Conservation (phyloP, 1,140 invertebrate species). For the Lethrus apterus region DNA sequence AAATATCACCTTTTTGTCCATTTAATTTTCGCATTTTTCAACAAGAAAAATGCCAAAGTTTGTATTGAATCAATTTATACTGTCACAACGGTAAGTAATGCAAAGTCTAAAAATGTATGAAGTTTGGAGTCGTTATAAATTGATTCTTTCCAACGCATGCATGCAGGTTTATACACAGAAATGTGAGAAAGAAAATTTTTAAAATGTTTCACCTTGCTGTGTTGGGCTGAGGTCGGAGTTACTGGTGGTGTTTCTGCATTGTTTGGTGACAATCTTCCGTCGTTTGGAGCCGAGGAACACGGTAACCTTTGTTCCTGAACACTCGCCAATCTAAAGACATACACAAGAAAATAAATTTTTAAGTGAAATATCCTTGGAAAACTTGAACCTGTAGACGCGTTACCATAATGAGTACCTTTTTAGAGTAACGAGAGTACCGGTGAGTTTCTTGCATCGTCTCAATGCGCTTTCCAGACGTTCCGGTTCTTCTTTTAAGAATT, state of each 20-base stretch:
- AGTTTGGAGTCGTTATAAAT: too few relatives aligned
- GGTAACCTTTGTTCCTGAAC: conserved; percentile 89
- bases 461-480: conserved; percentile 84
- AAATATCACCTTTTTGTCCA: conserved; percentile 28
- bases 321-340: conserved; percentile 69
- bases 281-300: conserved; percentile 49
- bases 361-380: conserved; percentile 1
- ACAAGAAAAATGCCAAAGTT: conserved; percentile 22
- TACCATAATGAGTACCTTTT: conserved; percentile 74
- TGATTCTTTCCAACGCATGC: conserved; percentile 22
- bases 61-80: conserved; percentile 35
- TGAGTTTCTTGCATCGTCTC: conserved; percentile 90
- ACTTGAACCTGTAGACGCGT: too few relatives aligned
- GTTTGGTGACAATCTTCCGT: conserved; percentile 59
- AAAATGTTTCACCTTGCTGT: conserved; percentile 52
- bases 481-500: conserved; percentile 93
- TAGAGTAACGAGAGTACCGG: conserved; percentile 89
- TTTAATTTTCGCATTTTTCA: conserved; percentile 21
- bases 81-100: too few relatives aligned
- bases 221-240: conserved; percentile 56
- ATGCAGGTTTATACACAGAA: conserved; percentile 26
- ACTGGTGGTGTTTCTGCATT: conserved; percentile 51
- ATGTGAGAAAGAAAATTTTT: conserved; percentile 7
- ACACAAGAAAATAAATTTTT: conserved; percentile 13
- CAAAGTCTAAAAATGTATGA: too few relatives aligned